These are phyloP conservation scores for Bradysia coprophila DNA, from an alignment of 1,140 invertebrate species.

Conservation along the genomic window DNA sequence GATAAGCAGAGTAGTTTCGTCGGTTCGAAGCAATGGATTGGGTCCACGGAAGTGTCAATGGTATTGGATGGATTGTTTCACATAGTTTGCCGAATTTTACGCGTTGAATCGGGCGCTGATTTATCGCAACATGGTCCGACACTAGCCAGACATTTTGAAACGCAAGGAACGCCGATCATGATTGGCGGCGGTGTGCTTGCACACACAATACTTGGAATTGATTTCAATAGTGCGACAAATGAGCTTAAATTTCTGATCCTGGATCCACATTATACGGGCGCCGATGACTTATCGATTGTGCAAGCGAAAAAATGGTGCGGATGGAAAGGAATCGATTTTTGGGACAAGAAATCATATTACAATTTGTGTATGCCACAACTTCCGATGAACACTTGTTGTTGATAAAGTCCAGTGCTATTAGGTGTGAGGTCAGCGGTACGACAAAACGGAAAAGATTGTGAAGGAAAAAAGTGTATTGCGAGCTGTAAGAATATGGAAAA, in stretches of 20 bases:
- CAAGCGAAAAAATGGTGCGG: conserved; percentile 80
- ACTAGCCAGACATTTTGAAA: conserved; percentile 77
- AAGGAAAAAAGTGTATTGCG: too few relatives aligned
- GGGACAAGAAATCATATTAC: conserved; percentile 83
- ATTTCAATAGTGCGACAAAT: conserved; percentile 57
- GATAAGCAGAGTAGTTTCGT: conserved; percentile 83
- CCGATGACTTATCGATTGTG: conserved; percentile 49
- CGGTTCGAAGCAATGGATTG: conserved; percentile 91
- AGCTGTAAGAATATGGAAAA: too few relatives aligned
- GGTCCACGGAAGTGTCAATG: conserved; percentile 91
- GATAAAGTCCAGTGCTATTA: too few relatives aligned
- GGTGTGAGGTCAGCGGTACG: too few relatives aligned
- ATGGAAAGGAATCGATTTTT: conserved; percentile 83
- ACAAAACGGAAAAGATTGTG: too few relatives aligned
- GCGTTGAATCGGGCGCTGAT: conserved; percentile 68
- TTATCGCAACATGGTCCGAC: conserved; percentile 60
- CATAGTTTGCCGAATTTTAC: conserved; percentile 66
- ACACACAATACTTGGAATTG: conserved; percentile 92
- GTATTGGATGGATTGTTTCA: conserved; percentile 68
- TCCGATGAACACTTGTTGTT: too few relatives aligned
- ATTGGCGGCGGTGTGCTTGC: conserved; percentile 95
- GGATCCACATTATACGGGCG: conserved; percentile 94
- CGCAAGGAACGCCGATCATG: conserved; percentile 93
- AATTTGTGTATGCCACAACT: conserved; percentile 84
- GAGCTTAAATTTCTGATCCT: conserved; percentile 82